Percentiles rank a stretch among this genome's conserved stretches.
Conservation (phyloP, 2,888 invertebrate genomes). For the Mycalesis mineus region DNA sequence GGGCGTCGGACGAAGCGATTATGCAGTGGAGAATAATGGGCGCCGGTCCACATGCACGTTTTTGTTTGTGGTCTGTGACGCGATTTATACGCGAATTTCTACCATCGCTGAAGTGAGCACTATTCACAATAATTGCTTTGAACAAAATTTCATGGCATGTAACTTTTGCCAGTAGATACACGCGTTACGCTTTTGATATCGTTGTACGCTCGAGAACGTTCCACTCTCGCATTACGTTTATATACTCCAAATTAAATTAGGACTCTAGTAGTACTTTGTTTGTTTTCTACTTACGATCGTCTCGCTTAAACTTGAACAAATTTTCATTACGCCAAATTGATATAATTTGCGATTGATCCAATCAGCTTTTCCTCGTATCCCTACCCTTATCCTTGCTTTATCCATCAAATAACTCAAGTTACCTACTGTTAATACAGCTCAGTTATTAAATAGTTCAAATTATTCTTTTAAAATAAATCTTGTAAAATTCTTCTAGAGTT, state of each 20-base stretch:
- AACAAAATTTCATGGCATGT: constrained; percentile 63
- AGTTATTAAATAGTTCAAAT: too few species aligned
- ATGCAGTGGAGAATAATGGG: constrained; percentile 79
- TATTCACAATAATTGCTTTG: constrained; percentile 76
- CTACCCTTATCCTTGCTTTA: too few species aligned
- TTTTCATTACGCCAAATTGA: too few species aligned
- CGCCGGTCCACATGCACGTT: constrained; percentile 77
- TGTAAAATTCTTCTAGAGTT: not conserved
- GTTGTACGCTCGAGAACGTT: constrained; percentile 2
- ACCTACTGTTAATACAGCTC: too few species aligned
- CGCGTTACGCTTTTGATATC: constrained; percentile 34
- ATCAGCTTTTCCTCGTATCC: too few species aligned
- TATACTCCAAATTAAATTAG: not conserved
- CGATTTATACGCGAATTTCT: constrained; percentile 77
- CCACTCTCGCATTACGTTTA: not conserved
- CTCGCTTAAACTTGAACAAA: too few species aligned
- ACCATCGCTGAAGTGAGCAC: constrained; percentile 74
- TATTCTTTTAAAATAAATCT: too few species aligned
- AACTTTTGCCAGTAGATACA: constrained; percentile 53
- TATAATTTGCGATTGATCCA: too few species aligned
- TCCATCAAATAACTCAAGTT: too few species aligned
- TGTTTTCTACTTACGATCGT: too few species aligned
- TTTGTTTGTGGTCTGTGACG: constrained; percentile 79
- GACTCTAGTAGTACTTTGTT: too few species aligned
- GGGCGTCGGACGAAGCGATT: constrained; percentile 78